A percentile compares a stretch with the other conserved stretches of the same genome.
Evolutionary conservation across 2,797 vertebrate species (phyloP).

Genomic region (Lepus townsendii): DNA sequence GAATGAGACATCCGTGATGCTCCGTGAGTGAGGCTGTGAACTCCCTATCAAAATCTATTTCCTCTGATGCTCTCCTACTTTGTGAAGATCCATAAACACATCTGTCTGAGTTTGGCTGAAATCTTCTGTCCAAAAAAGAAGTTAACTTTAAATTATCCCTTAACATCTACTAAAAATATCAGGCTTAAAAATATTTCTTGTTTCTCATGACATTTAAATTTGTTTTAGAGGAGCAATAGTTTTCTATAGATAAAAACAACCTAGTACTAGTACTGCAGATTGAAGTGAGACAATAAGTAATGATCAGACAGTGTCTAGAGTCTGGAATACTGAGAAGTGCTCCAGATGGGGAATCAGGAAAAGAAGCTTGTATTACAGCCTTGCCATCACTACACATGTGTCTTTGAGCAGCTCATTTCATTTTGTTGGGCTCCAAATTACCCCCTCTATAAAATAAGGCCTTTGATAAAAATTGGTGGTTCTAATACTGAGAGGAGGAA

Average conservation of each 20-base stretch:
- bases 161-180: background rate
- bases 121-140: background rate
- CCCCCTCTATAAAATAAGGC: slow-evolving; percentile 25
- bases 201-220: slow-evolving; percentile 29
- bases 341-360: background rate
- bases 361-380: background rate
- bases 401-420: slow-evolving; percentile 3
- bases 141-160: slow-evolving; percentile 10
- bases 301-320: background rate
- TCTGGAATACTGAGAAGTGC: background rate
- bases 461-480: slow-evolving; percentile 58
- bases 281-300: slow-evolving; percentile 6
- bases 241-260: slow-evolving; percentile 58
- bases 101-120: slow-evolving; percentile 14
- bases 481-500: slow-evolving; percentile 40
- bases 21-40: background rate
- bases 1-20: background rate
- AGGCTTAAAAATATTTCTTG: background rate
- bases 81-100: slow-evolving; percentile 23
- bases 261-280: background rate
- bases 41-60: slow-evolving; percentile 4
- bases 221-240: slow-evolving; percentile 32
- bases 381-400: background rate
- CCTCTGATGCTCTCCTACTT: slow-evolving; percentile 27
- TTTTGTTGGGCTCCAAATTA: slow-evolving; percentile 49